A percentile compares a stretch with the other conserved stretches of the same genome.
Conservation (phyloP, 92 coral and sea anemone genomes). For the Zoanthus gigantus region DNA sequence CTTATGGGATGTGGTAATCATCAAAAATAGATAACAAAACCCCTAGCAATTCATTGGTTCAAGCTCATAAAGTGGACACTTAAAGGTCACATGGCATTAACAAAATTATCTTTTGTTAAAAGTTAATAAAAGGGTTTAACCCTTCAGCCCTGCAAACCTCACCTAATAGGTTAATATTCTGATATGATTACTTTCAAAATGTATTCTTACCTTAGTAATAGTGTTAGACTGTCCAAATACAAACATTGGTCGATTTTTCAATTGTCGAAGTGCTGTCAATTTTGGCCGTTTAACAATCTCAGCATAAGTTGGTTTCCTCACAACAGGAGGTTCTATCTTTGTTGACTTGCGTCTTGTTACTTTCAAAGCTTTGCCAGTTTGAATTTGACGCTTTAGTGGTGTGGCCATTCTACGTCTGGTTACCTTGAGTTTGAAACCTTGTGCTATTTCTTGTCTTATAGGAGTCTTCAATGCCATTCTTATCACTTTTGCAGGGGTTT, state of each 20-base stretch:
- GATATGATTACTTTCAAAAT: not conserved
- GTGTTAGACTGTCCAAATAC: constrained; percentile 27
- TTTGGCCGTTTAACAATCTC: constrained; percentile 91
- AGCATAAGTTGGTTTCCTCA: constrained; percentile 91
- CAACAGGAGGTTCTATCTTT: constrained; percentile 10
- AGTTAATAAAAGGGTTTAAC: too few species aligned
- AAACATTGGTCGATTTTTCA: constrained; percentile 34
- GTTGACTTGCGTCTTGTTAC: constrained; percentile 75
- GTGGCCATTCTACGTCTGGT: constrained; percentile 73
- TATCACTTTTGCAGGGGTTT: constrained; percentile 52
- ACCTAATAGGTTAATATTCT: too few species aligned
- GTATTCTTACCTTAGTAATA: constrained; percentile 17
- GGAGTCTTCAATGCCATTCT: constrained; percentile 55
- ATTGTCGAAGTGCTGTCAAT: constrained; percentile 66
- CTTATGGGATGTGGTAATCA: too few species aligned
- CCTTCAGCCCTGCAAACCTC: too few species aligned
- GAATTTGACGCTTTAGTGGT: constrained; percentile 73
- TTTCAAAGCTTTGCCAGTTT: constrained; percentile 60
- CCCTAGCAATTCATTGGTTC: too few species aligned
- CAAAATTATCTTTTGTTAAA: too few species aligned
- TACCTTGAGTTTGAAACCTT: constrained; percentile 65
- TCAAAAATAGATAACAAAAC: too few species aligned
- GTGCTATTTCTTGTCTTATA: constrained; percentile 28
- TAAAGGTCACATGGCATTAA: too few species aligned
- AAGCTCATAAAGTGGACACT: too few species aligned